These are phyloP conservation scores for Sylvicapra grimmia DNA, from an alignment of 2,113 vertebrate genomes.

Conservation along the genomic window DNA sequence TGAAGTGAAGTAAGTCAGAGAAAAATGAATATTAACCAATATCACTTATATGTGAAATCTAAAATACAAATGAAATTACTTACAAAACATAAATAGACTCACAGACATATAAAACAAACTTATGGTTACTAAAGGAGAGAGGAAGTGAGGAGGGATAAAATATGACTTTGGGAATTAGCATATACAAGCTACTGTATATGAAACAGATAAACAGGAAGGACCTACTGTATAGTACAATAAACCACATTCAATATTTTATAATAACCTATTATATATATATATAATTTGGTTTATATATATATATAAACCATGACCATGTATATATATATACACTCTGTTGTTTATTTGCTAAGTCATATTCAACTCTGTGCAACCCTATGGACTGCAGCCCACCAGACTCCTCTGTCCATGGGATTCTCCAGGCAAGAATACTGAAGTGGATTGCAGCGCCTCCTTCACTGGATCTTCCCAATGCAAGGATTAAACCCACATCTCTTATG, in stretches of 20 bases:
- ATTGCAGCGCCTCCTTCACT: not conserved
- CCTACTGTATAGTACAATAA: not conserved
- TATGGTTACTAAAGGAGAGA: not conserved
- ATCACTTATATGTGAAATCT: not conserved
- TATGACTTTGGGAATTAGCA: not conserved
- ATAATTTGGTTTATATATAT: no score
- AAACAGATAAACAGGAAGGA: not conserved
- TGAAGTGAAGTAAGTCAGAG: not conserved
- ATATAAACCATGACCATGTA: no score
- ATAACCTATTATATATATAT: no score
- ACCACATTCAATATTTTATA: not conserved
- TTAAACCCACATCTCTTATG: not conserved
- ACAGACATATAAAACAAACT: not conserved
- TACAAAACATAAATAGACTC: not conserved
- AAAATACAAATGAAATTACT: not conserved
- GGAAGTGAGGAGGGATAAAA: not conserved
- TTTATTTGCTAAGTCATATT: not conserved
- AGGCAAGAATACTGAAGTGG: not conserved
- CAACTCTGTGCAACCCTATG: not conserved
- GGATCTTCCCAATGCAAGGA: not conserved
- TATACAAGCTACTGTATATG: not conserved
- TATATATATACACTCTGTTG: not conserved
- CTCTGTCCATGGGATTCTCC: not conserved
- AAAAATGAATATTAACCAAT: not conserved
- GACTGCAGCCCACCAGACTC: not conserved